These are phyloP conservation scores for Gopherus flavomarginatus DNA, from an alignment of 2,113 vertebrate species.

Conservation along the genomic window DNA sequence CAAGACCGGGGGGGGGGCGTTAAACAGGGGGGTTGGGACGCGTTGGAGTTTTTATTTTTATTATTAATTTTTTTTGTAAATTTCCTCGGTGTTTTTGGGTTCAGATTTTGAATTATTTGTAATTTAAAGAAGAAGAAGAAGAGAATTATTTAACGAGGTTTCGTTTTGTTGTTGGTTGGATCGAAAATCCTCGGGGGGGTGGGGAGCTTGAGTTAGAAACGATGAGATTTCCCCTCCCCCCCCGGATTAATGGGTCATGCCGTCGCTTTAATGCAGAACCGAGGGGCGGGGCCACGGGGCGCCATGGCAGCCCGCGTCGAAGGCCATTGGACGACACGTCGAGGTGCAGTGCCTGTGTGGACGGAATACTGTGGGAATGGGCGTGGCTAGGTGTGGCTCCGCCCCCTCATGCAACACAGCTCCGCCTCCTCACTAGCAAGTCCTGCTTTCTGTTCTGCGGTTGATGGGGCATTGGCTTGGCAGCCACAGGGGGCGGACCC, in stretches of 20 bases:
- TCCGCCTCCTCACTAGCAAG: not conserved
- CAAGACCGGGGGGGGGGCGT: not conserved
- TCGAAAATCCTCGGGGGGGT: too few relatives aligned
- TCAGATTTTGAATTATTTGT: not conserved
- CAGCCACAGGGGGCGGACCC: not conserved
- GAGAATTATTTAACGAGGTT: not conserved
- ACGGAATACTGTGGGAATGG: not conserved
- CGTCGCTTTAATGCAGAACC: not conserved
- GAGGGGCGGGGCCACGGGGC: not conserved
- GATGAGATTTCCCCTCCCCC: too few relatives aligned
- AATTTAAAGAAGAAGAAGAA: not conserved
- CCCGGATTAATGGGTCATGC: not conserved
- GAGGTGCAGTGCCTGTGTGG: not conserved
- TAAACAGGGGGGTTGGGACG: not conserved
- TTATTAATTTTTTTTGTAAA: constrained; percentile 1
- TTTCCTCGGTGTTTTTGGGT: not conserved
- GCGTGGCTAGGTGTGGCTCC: not conserved
- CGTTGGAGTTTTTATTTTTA: not conserved
- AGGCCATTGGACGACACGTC: not conserved
- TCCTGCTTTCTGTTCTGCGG: not conserved
- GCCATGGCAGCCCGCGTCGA: not conserved
- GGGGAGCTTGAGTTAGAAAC: too few relatives aligned
- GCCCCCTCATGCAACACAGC: not conserved
- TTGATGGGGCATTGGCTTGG: not conserved
- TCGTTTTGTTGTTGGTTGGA: too few relatives aligned